These are phyloP conservation scores for Proctacanthus coquilletti DNA, from an alignment of 1,140 invertebrate genomes.

Conservation along the genomic window DNA sequence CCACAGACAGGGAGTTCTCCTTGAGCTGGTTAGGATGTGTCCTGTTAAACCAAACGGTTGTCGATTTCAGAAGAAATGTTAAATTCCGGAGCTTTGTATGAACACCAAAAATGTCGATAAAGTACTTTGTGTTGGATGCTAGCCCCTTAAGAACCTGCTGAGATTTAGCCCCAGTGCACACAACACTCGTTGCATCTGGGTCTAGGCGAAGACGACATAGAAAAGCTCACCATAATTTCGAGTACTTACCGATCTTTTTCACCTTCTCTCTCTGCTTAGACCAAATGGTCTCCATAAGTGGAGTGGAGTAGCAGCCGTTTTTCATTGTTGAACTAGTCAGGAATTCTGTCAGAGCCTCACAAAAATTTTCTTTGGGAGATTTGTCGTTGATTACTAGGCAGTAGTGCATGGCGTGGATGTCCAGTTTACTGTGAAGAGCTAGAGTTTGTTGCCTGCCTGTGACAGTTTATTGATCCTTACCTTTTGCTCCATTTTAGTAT, in stretches of 20 bases:
- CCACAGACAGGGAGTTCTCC: conserved; percentile 15
- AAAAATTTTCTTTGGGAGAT: conserved; percentile 15
- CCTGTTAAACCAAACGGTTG: conserved; percentile 19
- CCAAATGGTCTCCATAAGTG: conserved; percentile 18
- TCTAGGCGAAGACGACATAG: not conserved
- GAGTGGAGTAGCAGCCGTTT: conserved; percentile 9
- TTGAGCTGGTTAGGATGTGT: conserved; percentile 17
- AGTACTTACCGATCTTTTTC: conserved; percentile 14
- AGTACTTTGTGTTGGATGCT: conserved; percentile 18
- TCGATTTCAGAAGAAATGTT: conserved; percentile 17
- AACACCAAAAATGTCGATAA: conserved; percentile 22
- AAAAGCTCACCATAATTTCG: not conserved
- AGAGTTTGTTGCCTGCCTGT: not conserved
- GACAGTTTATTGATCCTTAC: conserved; percentile 10
- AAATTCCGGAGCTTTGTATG: conserved; percentile 21
- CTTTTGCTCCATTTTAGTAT: conserved; percentile 27
- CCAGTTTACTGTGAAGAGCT: conserved; percentile 15
- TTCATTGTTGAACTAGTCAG: not conserved
- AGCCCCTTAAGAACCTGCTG: conserved; percentile 18
- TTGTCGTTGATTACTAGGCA: conserved; percentile 19
- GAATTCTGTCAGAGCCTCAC: conserved; percentile 16
- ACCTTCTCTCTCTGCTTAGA: conserved; percentile 13
- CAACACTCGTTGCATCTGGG: conserved; percentile 11
- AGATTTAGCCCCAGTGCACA: conserved; percentile 22
- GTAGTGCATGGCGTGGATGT: conserved; percentile 26